Base-by-base conservation (phyloP, 2,888 invertebrate genomes). In the Temnothorax unifasciatus region DNA sequence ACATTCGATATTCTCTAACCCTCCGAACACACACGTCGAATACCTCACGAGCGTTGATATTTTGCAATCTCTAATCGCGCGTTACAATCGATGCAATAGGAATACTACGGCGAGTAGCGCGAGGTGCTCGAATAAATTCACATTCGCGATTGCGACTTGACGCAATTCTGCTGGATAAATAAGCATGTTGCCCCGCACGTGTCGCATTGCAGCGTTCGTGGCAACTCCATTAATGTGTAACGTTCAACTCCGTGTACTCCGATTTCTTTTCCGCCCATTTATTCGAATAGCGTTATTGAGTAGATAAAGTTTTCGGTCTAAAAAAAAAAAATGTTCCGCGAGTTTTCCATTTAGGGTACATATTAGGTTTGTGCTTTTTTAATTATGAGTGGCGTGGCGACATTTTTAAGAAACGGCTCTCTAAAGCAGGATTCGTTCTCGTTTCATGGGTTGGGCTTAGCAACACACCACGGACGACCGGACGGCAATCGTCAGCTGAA, bases 401-500 rank as follows among this genome's bases (percentile, higher is more conserved):
- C 44, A 29, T 59, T 59, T 59, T 18, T 8, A 34, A 68, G 69
- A 79, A 79, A 59, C 11, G 11, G 21, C 15, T 79, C 11, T 11
- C 11, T 11, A 59, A 68, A 47, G 44, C 34, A 34, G 47, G 15
- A 69, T 59, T 44, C 68, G 41, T 44, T 68, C 57, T 38, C 69
- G 18, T 59, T 66, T 47, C 75, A 57, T n/a, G 41, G 18, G 13
- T 63, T 82, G 83, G 47, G 84, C 85, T 81, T 85, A 68, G 87
- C 85, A 88, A 89, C 89, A 82, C 75, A 79, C 15, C 68, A 18
- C 18, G 57, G 21, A 29, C 34, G 47, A 44, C n/a, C 34, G 21
- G 83, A 84, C 75, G 47, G 57, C 25, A 77, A 25, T 83, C 84
- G 88, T 90, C 90, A 85, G 85, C 87, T 85, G 90, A 88, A 90